Percentiles rank a stretch among this genome's conserved stretches.
These are phyloP conservation scores for Alfaro cultratus DNA, from an alignment of 2,797 vertebrate genomes.

Conservation along the genomic window DNA sequence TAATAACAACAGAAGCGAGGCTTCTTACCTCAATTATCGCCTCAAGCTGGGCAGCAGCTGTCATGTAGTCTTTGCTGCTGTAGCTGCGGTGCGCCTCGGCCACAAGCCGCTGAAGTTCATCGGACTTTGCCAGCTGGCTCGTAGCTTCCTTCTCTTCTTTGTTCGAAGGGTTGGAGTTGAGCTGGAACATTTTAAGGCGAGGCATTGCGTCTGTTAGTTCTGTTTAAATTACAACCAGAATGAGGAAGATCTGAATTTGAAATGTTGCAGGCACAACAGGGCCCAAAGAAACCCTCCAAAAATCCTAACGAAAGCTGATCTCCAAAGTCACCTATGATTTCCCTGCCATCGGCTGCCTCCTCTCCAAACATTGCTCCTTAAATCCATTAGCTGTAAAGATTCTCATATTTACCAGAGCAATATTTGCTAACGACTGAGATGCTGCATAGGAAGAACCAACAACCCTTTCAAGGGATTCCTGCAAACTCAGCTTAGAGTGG, in stretches of 20 bases:
- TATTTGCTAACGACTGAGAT: slow-evolving; percentile 51
- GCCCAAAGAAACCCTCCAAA: not conserved
- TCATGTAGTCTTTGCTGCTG: slow-evolving; percentile 79
- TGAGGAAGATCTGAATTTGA: not conserved
- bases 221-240: not conserved
- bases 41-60: slow-evolving; percentile 86
- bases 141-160: slow-evolving; percentile 91
- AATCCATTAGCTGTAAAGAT: slow-evolving; percentile 52
- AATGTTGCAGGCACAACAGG: not conserved
- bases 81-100: slow-evolving; percentile 83
- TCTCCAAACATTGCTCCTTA: slow-evolving; percentile 32
- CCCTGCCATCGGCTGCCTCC: slow-evolving; percentile 21
- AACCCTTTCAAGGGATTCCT: slow-evolving; percentile 46
- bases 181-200: slow-evolving; percentile 74
- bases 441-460: slow-evolving; percentile 34
- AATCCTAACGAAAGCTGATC: not conserved
- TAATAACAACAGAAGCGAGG: not conserved
- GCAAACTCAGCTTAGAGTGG: slow-evolving; percentile 55
- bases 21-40: slow-evolving; percentile 88
- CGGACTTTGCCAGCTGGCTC: slow-evolving; percentile 86
- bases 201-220: not conserved
- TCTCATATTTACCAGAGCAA: slow-evolving; percentile 51
- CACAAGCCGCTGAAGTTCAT: slow-evolving; percentile 90
- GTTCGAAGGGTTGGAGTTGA: slow-evolving; percentile 88
- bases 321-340: slow-evolving; percentile 3